Evolutionary conservation across 2,888 invertebrate genomes (phyloP).

Genomic region (Zygothrica quintamaculata): DNA sequence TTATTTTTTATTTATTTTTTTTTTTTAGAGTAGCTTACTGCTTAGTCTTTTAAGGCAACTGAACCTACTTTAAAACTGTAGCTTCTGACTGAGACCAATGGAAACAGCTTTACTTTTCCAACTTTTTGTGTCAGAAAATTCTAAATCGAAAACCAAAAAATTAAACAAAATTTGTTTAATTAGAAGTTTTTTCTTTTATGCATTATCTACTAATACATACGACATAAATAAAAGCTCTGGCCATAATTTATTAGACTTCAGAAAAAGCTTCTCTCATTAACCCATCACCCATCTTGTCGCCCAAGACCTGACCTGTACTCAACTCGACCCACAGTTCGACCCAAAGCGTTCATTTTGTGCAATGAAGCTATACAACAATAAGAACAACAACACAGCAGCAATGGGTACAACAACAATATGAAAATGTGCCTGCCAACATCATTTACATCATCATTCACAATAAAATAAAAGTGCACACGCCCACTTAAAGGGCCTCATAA

Average conservation of each 20-base stretch:
- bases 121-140: no score
- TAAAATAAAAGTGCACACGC: constrained; percentile 81
- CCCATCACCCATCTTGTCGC: constrained; percentile 69
- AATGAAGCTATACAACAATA: constrained; percentile 19
- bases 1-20: constrained; percentile 14
- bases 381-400: constrained; percentile 19
- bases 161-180: no score
- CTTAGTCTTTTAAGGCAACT: neutral
- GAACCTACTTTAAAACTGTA: constrained; percentile 24
- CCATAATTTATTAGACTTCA: constrained; percentile 29
- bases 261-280: constrained; percentile 59
- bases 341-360: constrained; percentile 41
- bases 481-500: constrained; percentile 80
- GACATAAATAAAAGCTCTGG: constrained; percentile 10
- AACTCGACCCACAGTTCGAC: constrained; percentile 48
- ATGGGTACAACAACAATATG: constrained; percentile 38
- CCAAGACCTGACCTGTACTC: constrained; percentile 63
- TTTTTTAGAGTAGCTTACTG: constrained; percentile 36
- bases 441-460: constrained; percentile 81
- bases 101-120: no score
- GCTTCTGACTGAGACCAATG: neutral
- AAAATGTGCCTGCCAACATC: constrained; percentile 69
- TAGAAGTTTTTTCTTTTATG: no score
- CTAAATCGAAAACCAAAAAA: no score
- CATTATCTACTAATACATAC: constrained; percentile 30